A percentile compares a stretch with the other conserved stretches of the same genome.
These are phyloP conservation scores for Apostichopus parvimensis DNA, from an alignment of 35 echinoderm and acorn worm species.

Conservation along the genomic window DNA sequence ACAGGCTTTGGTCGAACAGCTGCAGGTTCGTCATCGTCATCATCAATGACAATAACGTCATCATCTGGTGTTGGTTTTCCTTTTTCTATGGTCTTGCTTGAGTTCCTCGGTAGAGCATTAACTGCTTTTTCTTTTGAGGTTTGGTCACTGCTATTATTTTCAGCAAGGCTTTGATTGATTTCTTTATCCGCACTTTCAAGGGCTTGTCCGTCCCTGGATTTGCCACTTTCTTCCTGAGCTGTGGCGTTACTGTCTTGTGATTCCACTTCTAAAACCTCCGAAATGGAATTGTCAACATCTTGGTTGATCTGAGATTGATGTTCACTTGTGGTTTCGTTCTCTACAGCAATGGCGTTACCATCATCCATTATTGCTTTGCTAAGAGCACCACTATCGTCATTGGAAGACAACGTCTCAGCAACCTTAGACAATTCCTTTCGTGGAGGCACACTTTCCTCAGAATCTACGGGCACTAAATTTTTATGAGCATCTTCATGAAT, in stretches of 20 bases:
- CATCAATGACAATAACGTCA: constrained; percentile 48
- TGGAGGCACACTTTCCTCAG: not conserved
- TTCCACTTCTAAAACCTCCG: too few species aligned
- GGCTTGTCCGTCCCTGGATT: not conserved
- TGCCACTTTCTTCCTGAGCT: too few species aligned
- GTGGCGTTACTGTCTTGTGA: too few species aligned
- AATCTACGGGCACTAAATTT: not conserved
- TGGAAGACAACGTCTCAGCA: not conserved
- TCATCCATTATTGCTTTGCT: not conserved
- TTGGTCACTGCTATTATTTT: not conserved
- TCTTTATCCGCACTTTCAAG: not conserved
- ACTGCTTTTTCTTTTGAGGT: not conserved
- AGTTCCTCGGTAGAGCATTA: not conserved
- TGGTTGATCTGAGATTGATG: not conserved
- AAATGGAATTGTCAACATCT: too few species aligned
- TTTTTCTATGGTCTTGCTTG: not conserved
- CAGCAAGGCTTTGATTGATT: not conserved
- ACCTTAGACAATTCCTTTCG: not conserved
- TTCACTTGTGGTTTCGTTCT: not conserved
- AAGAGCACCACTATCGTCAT: not conserved
- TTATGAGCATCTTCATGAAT: not conserved
- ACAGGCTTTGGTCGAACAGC: constrained; percentile 8
- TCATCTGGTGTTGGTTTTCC: constrained; percentile 16
- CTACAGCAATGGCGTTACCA: not conserved
- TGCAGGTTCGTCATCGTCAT: constrained; percentile 17